Evolutionary conservation across 2,797 vertebrate species (phyloP).

Genomic region (Pitangus sulphuratus): DNA sequence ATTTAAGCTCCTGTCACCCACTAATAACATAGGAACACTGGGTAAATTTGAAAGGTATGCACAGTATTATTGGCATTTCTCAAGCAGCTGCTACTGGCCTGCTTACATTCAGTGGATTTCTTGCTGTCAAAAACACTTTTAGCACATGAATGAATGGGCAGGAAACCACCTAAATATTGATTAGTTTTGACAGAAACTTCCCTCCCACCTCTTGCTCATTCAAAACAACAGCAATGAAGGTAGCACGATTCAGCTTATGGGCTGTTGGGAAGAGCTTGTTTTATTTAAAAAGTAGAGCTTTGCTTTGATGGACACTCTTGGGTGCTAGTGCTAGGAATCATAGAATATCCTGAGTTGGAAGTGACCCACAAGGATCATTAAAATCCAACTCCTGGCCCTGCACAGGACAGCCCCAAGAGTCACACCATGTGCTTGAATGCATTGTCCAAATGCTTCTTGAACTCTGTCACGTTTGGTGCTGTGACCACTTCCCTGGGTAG

Average conservation of each 20-base stretch:
- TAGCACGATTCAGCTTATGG: neutral
- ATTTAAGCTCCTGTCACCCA: neutral
- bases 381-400: neutral
- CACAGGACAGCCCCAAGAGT: neutral
- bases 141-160: neutral
- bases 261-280: neutral
- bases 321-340: neutral
- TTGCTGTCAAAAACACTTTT: neutral
- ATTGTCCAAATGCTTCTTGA: neutral
- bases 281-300: neutral
- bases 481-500: neutral
- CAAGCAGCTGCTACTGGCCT: neutral
- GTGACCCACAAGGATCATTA: neutral
- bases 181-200: neutral
- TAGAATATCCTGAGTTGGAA: neutral
- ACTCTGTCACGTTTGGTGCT: neutral
- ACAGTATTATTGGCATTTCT: neutral
- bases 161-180: conserved; percentile 31
- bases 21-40: neutral
- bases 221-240: neutral
- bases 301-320: neutral
- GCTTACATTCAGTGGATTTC: neutral
- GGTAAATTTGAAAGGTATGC: neutral
- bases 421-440: neutral
- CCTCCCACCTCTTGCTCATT: neutral